Evolutionary conservation across 2,888 invertebrate genomes (phyloP).

Genomic region (Ectemnius lituratus): DNA sequence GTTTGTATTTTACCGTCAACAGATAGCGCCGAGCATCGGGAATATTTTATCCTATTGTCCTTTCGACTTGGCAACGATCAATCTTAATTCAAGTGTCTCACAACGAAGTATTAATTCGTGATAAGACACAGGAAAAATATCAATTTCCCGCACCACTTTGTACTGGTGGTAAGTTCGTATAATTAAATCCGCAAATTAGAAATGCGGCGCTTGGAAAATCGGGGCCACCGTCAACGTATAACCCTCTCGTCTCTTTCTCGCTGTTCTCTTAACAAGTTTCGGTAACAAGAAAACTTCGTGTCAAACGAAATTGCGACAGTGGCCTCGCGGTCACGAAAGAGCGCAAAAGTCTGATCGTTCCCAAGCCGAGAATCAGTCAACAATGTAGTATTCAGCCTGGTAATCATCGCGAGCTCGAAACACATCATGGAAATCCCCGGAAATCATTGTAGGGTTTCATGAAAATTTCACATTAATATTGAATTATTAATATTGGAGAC

Average conservation of each 20-base stretch:
- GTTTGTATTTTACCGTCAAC: slow-evolving; percentile 26
- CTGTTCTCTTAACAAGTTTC: not conserved
- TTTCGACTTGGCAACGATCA: slow-evolving; percentile 35
- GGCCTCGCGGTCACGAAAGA: not conserved
- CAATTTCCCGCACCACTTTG: not conserved
- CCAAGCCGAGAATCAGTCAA: slow-evolving; percentile 45
- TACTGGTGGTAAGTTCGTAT: not conserved
- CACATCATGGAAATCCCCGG: not conserved
- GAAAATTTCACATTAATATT: not conserved
- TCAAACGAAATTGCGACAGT: not conserved
- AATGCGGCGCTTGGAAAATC: not conserved
- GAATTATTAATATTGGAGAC: not conserved
- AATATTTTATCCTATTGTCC: slow-evolving; percentile 21
- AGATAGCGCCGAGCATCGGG: slow-evolving; percentile 37
- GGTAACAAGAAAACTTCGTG: slow-evolving; percentile 31
- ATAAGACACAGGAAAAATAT: not conserved
- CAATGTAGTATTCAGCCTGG: slow-evolving; percentile 32
- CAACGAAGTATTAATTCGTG: too few relatives aligned
- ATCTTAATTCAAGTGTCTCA: not conserved
- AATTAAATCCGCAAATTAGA: not conserved
- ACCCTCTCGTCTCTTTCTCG: slow-evolving; percentile 1
- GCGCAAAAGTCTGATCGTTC: slow-evolving; percentile 28
- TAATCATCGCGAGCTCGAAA: slow-evolving; percentile 23
- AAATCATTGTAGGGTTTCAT: not conserved
- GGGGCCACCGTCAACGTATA: not conserved